phyloP scores from a whole-genome alignment of 2,888 invertebrate species.

The Pseudoips prasinana region DNA sequence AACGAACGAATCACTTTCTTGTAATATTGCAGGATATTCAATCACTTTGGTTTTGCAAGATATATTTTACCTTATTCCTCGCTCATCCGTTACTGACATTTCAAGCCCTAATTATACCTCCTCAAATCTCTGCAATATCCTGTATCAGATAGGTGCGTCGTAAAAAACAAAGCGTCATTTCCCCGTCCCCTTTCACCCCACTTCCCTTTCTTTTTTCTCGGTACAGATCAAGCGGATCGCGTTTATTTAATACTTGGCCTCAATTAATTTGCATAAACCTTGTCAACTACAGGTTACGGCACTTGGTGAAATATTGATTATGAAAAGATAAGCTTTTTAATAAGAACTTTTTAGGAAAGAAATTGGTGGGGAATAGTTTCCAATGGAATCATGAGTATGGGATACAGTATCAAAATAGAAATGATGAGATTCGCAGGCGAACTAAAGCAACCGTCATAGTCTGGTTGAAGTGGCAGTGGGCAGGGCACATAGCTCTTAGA shows the following conservation, averaged over 20 bases:
- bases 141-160: conserved; percentile 21
- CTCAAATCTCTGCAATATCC: conserved; percentile 6
- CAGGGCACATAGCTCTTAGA: too few species aligned
- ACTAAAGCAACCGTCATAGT: too few species aligned
- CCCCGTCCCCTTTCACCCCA: conserved; percentile 3
- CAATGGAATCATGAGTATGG: too few species aligned
- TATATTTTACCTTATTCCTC: too few species aligned
- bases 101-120: background rate
- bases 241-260: conserved; percentile 54
- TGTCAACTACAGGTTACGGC: conserved; percentile 51
- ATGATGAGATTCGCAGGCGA: too few species aligned
- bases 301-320: conserved; percentile 30
- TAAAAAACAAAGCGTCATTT: conserved; percentile 37
- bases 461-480: too few species aligned
- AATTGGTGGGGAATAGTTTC: too few species aligned
- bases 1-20: background rate
- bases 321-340: too few species aligned
- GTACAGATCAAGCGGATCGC: conserved; percentile 51
- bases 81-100: too few species aligned
- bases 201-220: conserved; percentile 29
- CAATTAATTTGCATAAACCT: conserved; percentile 65
- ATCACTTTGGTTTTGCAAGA: too few species aligned
- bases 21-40: too few species aligned
- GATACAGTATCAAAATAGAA: too few species aligned
- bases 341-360: background rate